Base-by-base conservation (phyloP, 1,140 invertebrate genomes). In the Cryptotermes secundus region DNA sequence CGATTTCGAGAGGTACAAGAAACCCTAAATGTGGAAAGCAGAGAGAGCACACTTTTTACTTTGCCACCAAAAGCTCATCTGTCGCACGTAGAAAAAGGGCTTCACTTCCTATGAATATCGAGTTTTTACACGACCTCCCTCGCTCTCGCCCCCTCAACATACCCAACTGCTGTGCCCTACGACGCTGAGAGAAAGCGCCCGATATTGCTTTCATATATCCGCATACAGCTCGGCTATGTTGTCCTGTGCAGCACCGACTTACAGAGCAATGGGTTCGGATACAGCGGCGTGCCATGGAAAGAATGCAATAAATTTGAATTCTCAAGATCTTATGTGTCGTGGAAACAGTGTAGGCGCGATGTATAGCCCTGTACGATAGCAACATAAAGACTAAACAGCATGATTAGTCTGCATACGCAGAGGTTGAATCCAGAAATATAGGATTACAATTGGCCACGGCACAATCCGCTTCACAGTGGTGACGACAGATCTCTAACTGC, bases 201-300 rank as follows among this genome's bases (percentile, higher is more conserved):
- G 59, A n/a, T 72, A 72, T 72, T 72, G 59, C 59, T 72, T 72
- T 72, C 59, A 72, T 31, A 72, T 72, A 72, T 72, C 59, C 59
- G 59, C 59, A 3, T 26, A 26, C 59, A 65, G 45, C 14, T 16
- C 7, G 45, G 45, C n/a, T n/a, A 31, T 72, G 26, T 26, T 72
- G 26, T 31, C 31, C 59, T 31, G 59, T 31, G 59, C 59, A 72
- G 31, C 59, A 72, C 26, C 1, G 59, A 72, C 0, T 31, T 72
- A 72, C 1, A 31, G 31, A n/a, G 1, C n/a, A n/a, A n/a, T 26
- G 26, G 10, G 0, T 31, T 72, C n/a, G 1, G 59, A n/a, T 72
- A 72, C 7, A 72, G 26, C 26, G n/a, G 14, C 59, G 59, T 31
- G 7, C 2, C n/a, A n/a, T 14, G n/a, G 31, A 14, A 72, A 3